A percentile compares a stretch with the other conserved stretches of the same genome.
Evolutionary conservation across 2,113 vertebrate species (phyloP).

Genomic region (Sander lucioperca): DNA sequence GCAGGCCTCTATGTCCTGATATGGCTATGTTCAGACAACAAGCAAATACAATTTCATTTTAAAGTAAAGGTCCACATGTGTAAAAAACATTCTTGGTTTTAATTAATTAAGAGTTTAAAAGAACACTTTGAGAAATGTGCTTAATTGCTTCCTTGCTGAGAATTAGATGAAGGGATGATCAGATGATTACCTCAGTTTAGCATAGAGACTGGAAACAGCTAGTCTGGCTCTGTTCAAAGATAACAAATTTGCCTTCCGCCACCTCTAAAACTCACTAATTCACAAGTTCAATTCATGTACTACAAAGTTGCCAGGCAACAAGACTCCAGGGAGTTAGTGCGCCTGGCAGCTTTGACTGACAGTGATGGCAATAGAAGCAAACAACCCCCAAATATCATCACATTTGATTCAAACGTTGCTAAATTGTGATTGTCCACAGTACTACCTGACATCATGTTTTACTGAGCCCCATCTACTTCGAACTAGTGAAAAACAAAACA

Average conservation of each 20-base stretch:
- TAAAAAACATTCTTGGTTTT: background rate
- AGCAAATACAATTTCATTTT: background rate
- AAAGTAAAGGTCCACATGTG: background rate
- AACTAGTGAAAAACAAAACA: background rate
- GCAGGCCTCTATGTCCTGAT: constrained; percentile 6
- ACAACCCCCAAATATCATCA: background rate
- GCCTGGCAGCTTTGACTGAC: background rate
- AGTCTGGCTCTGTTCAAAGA: background rate
- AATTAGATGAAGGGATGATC: background rate
- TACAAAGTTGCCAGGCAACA: background rate
- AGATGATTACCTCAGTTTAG: background rate
- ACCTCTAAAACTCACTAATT: background rate
- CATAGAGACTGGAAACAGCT: background rate
- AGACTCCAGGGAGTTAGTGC: background rate
- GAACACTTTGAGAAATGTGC: background rate
- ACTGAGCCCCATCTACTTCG: background rate
- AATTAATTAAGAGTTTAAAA: background rate
- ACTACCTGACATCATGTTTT: background rate
- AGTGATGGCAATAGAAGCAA: background rate
- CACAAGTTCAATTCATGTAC: background rate
- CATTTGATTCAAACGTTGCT: background rate
- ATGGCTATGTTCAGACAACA: constrained; percentile 10
- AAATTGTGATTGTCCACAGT: background rate
- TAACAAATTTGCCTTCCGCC: background rate
- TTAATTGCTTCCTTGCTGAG: background rate